These are phyloP conservation scores for Lathamus discolor DNA, from an alignment of 2,113 vertebrate species.

Conservation along the genomic window DNA sequence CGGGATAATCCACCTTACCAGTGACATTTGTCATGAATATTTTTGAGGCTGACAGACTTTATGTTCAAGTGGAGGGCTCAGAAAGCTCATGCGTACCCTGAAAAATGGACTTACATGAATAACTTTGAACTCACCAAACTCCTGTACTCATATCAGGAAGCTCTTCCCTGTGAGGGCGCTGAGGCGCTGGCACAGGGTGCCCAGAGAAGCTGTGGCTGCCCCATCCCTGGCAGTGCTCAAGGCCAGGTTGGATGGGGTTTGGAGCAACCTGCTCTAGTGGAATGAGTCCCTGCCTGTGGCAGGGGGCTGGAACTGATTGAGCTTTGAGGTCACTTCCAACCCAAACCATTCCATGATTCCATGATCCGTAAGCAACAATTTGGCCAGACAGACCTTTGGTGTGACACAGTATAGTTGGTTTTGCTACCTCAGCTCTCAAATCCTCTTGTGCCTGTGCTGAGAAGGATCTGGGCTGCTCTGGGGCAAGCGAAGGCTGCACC, in stretches of 20 bases:
- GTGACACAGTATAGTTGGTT: rapidly evolving
- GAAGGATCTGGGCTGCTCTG: not conserved
- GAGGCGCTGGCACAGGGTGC: not conserved
- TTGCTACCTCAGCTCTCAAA: not conserved
- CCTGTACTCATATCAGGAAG: not conserved
- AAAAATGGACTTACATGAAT: not conserved
- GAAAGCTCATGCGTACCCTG: not conserved
- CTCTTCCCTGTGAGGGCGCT: not conserved
- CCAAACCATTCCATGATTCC: not conserved
- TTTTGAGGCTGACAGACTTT: not conserved
- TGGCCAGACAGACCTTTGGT: not conserved
- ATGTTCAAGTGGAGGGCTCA: rapidly evolving
- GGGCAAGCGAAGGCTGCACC: not conserved
- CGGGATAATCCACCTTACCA: not conserved
- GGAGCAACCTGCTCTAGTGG: not conserved
- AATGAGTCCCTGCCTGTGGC: not conserved
- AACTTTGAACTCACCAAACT: rapidly evolving
- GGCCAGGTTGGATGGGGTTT: not conserved
- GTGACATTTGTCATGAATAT: not conserved
- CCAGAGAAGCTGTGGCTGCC: not conserved
- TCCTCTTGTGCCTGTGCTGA: not conserved
- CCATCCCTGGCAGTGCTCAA: not conserved
- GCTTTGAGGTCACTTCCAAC: not conserved
- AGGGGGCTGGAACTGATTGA: not conserved
- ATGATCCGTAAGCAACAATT: not conserved